Evolutionary conservation across 2,113 vertebrate species (phyloP), one percentile per base, ranked within the genome.

Genomic region (Pelodiscus sinensis): DNA sequence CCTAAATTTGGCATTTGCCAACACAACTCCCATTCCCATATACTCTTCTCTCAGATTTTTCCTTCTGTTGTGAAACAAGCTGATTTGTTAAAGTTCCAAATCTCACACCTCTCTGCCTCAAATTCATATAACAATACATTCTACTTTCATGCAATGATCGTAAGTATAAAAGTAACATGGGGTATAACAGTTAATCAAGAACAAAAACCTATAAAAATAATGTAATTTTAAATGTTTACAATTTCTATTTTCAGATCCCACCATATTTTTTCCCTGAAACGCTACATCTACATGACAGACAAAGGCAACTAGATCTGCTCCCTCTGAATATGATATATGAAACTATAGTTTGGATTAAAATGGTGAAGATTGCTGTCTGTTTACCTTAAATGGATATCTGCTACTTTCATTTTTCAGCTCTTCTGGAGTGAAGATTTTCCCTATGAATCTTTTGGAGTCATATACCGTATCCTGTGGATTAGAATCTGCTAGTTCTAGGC

Each of bases 381-480:
- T 97, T 91, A 99, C 99, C 99, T 99, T 99, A 90, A 99, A 99
- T 27, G 99, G 99, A 92, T 99, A 99, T 82, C 99, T 98, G 52
- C 98, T 96, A 75, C 99, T 98, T 97, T 99, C 99, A 83, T 94
- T 97, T 38, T 98, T 97, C 90, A 99, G 92, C 18, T 98, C 97
- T 50, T 98, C 98, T 0, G 95, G 92, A 27, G 99, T 98, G 93
- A 99, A 99, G 44, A 98, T 90, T 92, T 99, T 99, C 60, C 99
- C 99, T 60, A 99, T 99, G 96, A 99, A 99, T 85, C 99, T 98
- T 97, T 99, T 99, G 62, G 99, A 98, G 56, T 99, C 99, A 35
- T 99, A 99, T 24, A 99, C 97, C 52, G 99, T 99, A 96, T 99
- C 99, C 60, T 99, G 98, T 2, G 98, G 99, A 94, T 98, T 98